These are phyloP conservation scores for Syndactyla subalaris DNA, from an alignment of 2,797 vertebrate species.

Conservation along the genomic window DNA sequence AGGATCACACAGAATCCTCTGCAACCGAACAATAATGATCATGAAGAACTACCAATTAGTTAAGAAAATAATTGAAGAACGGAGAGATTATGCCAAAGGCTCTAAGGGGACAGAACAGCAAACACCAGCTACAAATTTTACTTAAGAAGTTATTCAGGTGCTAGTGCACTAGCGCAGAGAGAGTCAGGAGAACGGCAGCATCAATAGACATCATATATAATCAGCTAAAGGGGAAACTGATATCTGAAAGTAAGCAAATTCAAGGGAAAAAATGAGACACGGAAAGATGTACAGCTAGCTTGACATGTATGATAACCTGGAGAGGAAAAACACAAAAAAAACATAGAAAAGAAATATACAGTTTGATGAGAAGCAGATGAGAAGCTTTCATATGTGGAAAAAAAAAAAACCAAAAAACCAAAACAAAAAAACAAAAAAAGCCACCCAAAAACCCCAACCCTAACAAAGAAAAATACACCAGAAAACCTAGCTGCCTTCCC, in stretches of 20 bases:
- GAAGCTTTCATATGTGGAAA: not conserved
- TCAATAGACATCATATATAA: not conserved
- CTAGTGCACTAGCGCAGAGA: not conserved
- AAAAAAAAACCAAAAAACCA: not conserved
- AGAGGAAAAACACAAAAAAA: not conserved
- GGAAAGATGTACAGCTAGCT: not conserved
- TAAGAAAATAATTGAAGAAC: not conserved
- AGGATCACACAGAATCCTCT: not conserved
- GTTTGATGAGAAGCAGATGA: not conserved
- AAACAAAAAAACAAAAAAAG: not conserved
- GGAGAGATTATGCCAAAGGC: not conserved
- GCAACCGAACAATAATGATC: not conserved
- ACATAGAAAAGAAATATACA: not conserved
- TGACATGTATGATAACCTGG: not conserved
- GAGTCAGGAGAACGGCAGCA: not conserved
- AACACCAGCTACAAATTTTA: not conserved
- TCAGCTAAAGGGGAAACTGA: not conserved
- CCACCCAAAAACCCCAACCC: not conserved
- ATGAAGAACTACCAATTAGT: not conserved
- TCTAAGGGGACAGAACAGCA: not conserved
- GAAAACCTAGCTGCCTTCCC: not conserved
- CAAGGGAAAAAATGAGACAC: not conserved
- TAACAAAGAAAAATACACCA: not conserved
- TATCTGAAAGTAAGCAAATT: not conserved
- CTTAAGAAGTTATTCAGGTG: not conserved